Base-by-base conservation (phyloP, 2,113 vertebrate genomes). In the Dicerorhinus sumatrensis region DNA sequence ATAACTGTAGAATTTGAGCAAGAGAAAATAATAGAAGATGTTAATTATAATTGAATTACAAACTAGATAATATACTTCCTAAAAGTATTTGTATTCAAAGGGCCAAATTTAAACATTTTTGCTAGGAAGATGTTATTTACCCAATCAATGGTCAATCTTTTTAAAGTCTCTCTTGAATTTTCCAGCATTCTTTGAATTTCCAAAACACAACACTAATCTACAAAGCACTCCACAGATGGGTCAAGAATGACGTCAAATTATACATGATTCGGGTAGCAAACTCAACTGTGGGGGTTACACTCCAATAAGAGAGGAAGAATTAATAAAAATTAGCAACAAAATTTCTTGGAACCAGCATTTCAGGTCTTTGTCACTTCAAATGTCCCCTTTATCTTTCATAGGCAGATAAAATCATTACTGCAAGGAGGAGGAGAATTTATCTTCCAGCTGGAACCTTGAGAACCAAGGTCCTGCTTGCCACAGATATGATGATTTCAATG, bases 221-320 rank as follows among this genome's bases (percentile, higher is more conserved):
- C 6, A 76, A 86, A 86, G n/a, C 16, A 48, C 63, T 92, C 16
- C 48, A 65, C 20, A 77, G 25, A 96, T 83, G 33, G 6, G 62
- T 73, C 88, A 89, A 93, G 36, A 94, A 96, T 58, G n/a, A 94
- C 94, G 48, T 93, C 17, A 72, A 73, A 91, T 36, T 72, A 90
- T 92, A 31, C 29, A 58, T 46, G 17, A 92, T 6, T 97, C 69
- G 88, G 51, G 62, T 2, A 89, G 48, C n/a, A 90, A 94, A 89
- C 62, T 94, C 36, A 58, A 6, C 13, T 83, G 5, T 62, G 25
- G 5, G 12, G 36, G 10, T 85, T 89, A 81, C 11, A 58, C 48
- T 93, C 58, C 20, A 91, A 86, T 72, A 27, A 58, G 16, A 87
- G 10, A 88, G 48, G n/a, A 88, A 89, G 20, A 82, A 70, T 89